Conservation (phyloP, 2,888 invertebrate species). For the Tipula vernalis region DNA sequence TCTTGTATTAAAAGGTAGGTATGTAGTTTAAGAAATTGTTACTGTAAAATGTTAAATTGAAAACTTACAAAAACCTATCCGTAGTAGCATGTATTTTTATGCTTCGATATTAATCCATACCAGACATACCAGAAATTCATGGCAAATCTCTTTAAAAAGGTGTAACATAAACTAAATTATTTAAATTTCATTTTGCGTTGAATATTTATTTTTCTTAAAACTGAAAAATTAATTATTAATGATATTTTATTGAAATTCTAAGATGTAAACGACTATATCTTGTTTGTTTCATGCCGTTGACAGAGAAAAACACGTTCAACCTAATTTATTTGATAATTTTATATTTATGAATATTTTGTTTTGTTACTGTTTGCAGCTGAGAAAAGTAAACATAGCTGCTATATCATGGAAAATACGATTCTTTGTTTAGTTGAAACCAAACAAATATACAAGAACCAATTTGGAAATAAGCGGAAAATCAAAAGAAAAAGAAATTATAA, state of each 20-base stretch:
- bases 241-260: not conserved
- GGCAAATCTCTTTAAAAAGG: not conserved
- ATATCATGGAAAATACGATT: not conserved
- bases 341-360: not conserved
- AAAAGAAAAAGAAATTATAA: too few relatives aligned
- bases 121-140: not conserved
- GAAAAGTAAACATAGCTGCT: not conserved
- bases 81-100: too few relatives aligned
- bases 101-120: too few relatives aligned
- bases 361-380: not conserved
- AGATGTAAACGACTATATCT: not conserved
- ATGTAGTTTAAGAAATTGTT: too few relatives aligned
- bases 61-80: too few relatives aligned
- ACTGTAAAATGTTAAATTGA: too few relatives aligned
- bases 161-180: not conserved
- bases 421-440: not conserved
- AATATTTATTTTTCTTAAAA: not conserved
- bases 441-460: not conserved
- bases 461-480: too few relatives aligned
- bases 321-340: not conserved
- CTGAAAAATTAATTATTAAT: not conserved
- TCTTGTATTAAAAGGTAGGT: too few relatives aligned
- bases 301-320: too few relatives aligned
- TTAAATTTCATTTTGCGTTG: not conserved
- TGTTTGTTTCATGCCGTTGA: not conserved